phyloP scores from a whole-genome alignment of 1,140 invertebrate genomes.

The Trinorchestia longiramus region DNA sequence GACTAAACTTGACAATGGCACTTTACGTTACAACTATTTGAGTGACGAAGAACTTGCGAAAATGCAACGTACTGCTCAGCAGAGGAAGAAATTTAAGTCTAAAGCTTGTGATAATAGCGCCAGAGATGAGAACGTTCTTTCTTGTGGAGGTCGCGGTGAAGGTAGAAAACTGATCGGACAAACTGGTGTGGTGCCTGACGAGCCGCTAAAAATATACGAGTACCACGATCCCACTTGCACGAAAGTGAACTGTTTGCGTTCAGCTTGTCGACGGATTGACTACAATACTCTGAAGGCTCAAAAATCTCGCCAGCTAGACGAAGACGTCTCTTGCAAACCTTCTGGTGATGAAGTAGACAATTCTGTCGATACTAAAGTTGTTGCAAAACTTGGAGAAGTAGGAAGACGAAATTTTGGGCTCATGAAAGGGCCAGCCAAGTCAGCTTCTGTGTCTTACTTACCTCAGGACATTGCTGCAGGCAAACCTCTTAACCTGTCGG shows the following conservation, averaged over 20 bases:
- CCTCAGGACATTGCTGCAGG: neutral
- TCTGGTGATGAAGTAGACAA: neutral
- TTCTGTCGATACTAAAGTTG: neutral
- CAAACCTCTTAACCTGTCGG: neutral
- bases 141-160: neutral
- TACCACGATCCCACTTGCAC: conserved; percentile 35
- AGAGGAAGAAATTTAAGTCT: neutral
- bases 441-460: neutral
- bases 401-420: neutral
- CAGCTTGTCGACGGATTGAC: neutral
- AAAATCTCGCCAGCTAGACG: neutral
- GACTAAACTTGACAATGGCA: conserved; percentile 11
- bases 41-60: conserved; percentile 22
- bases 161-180: neutral
- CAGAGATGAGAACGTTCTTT: neutral
- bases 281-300: neutral
- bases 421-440: neutral
- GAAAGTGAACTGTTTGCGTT: neutral
- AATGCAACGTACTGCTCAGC: neutral
- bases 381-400: neutral
- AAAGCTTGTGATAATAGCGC: neutral
- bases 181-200: neutral
- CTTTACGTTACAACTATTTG: conserved; percentile 12
- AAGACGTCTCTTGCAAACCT: neutral
- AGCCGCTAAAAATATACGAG: neutral